Evolutionary conservation across 2,797 vertebrate species (phyloP).

Genomic region (Silurus lanzhouensis): DNA sequence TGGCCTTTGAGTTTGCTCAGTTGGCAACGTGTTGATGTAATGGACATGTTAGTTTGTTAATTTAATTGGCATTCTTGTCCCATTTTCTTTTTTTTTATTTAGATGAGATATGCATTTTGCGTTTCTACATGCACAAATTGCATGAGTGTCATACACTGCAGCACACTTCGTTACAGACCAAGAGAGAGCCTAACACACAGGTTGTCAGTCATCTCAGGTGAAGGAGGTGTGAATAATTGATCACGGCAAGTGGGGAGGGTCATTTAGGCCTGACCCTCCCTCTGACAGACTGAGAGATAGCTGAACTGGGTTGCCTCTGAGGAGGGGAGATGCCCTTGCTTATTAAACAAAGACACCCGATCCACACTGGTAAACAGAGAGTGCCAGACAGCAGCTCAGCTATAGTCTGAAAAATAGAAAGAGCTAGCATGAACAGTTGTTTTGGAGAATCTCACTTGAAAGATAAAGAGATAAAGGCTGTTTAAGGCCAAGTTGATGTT

Average conservation of each 20-base stretch:
- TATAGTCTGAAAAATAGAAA: conserved; percentile 66
- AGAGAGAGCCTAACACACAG: conserved; percentile 18
- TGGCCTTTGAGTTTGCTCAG: not conserved
- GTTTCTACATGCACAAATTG: not conserved
- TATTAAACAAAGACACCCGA: conserved; percentile 77
- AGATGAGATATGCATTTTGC: not conserved
- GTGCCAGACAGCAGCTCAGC: conserved; percentile 61
- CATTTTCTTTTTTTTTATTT: not conserved
- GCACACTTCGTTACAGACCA: not conserved
- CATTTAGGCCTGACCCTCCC: conserved; percentile 65
- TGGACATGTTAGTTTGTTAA: not conserved
- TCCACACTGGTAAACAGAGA: conserved; percentile 71
- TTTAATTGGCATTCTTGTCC: not conserved
- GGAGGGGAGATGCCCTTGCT: conserved; percentile 62
- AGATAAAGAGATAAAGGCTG: not conserved
- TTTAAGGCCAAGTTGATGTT: not conserved
- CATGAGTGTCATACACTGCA: not conserved
- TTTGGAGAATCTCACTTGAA: not conserved
- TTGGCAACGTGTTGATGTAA: not conserved
- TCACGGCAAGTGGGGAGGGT: conserved; percentile 54
- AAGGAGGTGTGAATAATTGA: conserved; percentile 70
- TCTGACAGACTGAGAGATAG: conserved; percentile 60
- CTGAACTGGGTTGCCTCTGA: conserved; percentile 51
- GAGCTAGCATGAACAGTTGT: conserved; percentile 19
- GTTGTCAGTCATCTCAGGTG: conserved; percentile 64